Evolutionary conservation across 2,113 vertebrate genomes (phyloP), one percentile per base, ranked within the genome.

Genomic region (Apeltes quadracus): DNA sequence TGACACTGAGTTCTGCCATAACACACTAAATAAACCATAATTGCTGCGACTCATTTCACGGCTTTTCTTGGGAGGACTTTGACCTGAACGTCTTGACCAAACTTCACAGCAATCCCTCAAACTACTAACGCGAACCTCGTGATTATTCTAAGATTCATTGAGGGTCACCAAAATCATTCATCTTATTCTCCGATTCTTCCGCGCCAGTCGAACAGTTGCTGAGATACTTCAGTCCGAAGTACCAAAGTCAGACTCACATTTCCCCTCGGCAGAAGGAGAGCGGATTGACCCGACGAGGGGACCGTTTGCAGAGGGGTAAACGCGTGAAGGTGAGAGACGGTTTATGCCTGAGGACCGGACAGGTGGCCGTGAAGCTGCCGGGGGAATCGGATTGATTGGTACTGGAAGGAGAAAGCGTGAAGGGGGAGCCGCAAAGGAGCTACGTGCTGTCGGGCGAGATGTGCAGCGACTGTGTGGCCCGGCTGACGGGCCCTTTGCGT

Each of bases 321-420:
- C 4, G 22, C 61, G 61, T 46, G 55, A 64, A 16, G 34, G 41
- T 27, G 29, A 34, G 70, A 71, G 39, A 85, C 59, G 11, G n/a
- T 29, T 76, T 74, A 27, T 62, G 63, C 38, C 13, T 23, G 32
- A 63, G 25, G 23, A 72, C 58, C 5, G 6, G 46, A 76, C 81
- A 82, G 66, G 70, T 75, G 56, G 62, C 75, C 1, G 50, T 64
- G n/a, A 34, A 18, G 38, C 29, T 27, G 32, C n/a, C 46, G 25
- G 54, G 75, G 44, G 43, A 78, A 43, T 56, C 58, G 54, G 59
- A 82, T 62, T 70, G 61, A 80, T 79, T 55, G 50, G 20, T 29
- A 43, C 39, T 5, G n/a, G 50, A 75, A 71, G 62, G 65, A 75
- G 67, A 73, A 76, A 83, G 44, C 11, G 15, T 65, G 13, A 62